Percentiles rank a stretch among this genome's conserved stretches.
phyloP scores from a whole-genome alignment of 2,888 invertebrate genomes.

The Drosophila borborema region DNA sequence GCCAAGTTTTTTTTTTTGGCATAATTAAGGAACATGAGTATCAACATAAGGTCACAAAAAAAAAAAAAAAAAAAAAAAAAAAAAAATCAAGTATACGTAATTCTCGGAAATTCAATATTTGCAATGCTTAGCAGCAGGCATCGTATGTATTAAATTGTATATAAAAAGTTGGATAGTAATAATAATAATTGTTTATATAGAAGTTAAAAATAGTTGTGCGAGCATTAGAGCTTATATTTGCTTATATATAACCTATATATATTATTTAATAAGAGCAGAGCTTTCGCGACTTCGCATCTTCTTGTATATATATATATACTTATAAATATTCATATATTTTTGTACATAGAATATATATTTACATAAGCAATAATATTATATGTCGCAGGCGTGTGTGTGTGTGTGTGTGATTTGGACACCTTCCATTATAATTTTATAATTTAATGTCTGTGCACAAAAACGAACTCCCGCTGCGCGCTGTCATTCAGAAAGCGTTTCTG shows the following conservation, averaged over 20 bases:
- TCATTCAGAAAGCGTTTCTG: background rate
- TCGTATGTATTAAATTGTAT: background rate
- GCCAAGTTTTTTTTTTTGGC: background rate
- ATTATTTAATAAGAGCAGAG: too few species aligned
- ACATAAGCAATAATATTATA: background rate
- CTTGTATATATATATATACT: too few species aligned
- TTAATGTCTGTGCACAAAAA: background rate
- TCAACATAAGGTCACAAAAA: background rate
- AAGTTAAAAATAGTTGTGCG: background rate
- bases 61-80: background rate
- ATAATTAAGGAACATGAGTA: background rate
- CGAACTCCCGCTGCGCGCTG: background rate
- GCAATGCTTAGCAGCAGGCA: background rate
- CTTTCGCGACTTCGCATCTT: too few species aligned
- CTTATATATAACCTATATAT: too few species aligned
- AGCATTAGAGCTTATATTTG: too few species aligned
- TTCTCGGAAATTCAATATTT: background rate
- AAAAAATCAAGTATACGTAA: background rate
- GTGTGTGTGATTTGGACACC: background rate
- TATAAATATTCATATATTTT: too few species aligned
- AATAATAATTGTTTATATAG: background rate
- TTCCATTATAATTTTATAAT: conserved; percentile 1
- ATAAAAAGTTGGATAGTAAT: background rate
- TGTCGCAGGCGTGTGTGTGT: too few species aligned
- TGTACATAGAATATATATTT: background rate